These are phyloP conservation scores for Acrocyrtus sp. DNA, from an alignment of 2,888 invertebrate species.

Conservation along the genomic window DNA sequence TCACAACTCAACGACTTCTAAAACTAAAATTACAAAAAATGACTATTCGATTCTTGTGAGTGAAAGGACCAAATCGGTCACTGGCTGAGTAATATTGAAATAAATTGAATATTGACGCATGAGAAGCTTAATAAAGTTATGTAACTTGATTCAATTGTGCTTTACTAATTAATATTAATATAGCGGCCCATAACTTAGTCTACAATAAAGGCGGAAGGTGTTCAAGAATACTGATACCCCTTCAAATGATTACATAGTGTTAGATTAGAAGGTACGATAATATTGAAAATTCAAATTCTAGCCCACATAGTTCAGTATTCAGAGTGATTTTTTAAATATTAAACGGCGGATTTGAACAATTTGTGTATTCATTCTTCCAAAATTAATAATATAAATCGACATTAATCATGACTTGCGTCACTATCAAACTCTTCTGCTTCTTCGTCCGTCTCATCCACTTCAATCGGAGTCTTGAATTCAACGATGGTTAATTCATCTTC, in stretches of 20 bases:
- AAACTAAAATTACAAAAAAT: conserved; percentile 33
- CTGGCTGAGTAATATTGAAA: conserved; percentile 41
- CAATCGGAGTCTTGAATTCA: conserved; percentile 55
- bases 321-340: no score
- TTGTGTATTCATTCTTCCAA: no score
- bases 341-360: no score
- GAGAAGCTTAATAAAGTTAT: no score
- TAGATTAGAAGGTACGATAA: conserved; percentile 36
- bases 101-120: conserved; percentile 21
- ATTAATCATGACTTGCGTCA: conserved; percentile 56
- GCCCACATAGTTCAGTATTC: no score
- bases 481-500: conserved; percentile 35
- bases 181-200: conserved; percentile 26
- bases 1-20: background rate
- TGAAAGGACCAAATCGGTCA: conserved; percentile 30
- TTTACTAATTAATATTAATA: background rate
- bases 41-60: conserved; percentile 44
- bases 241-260: conserved; percentile 31
- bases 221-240: conserved; percentile 34
- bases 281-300: no score
- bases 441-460: conserved; percentile 55
- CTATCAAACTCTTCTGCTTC: conserved; percentile 55
- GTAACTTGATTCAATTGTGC: conserved; percentile 5
- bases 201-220: conserved; percentile 41
- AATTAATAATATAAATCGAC: no score